A percentile compares a stretch with the other conserved stretches of the same genome.
Conservation (phyloP, 2,888 invertebrate genomes). For the Callimorpha dominula region DNA sequence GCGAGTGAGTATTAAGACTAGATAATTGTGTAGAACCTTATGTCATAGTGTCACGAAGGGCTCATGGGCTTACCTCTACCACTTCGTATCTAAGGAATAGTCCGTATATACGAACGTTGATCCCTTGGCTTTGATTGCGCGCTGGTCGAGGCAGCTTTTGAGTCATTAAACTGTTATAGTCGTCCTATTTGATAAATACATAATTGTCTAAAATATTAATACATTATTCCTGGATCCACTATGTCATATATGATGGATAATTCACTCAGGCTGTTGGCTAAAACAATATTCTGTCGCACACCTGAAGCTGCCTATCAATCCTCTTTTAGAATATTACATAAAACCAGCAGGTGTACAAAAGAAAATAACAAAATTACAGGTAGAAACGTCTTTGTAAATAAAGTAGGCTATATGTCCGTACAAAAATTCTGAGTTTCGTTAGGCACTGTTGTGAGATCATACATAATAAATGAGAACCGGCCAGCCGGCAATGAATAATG, state of each 20-base stretch:
- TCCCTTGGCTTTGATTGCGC: no score
- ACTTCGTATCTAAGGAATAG: no score
- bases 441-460: constrained; percentile 22
- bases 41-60: no score
- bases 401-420: constrained; percentile 31
- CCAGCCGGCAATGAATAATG: constrained; percentile 64
- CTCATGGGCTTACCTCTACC: no score
- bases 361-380: constrained; percentile 19
- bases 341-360: constrained; percentile 16
- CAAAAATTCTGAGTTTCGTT: constrained; percentile 35
- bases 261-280: background rate
- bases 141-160: no score
- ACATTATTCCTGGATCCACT: background rate
- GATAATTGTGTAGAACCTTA: no score
- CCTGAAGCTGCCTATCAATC: constrained; percentile 15
- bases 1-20: no score
- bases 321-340: constrained; percentile 11
- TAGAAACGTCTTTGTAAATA: constrained; percentile 20
- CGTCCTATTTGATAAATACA: no score
- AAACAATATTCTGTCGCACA: constrained; percentile 5
- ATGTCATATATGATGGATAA: background rate
- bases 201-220: background rate
- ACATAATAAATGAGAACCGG: constrained; percentile 59
- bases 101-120: no score
- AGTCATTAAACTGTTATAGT: no score